These are phyloP conservation scores for Trachemys scripta DNA, from an alignment of 2,113 vertebrate genomes.

Conservation along the genomic window DNA sequence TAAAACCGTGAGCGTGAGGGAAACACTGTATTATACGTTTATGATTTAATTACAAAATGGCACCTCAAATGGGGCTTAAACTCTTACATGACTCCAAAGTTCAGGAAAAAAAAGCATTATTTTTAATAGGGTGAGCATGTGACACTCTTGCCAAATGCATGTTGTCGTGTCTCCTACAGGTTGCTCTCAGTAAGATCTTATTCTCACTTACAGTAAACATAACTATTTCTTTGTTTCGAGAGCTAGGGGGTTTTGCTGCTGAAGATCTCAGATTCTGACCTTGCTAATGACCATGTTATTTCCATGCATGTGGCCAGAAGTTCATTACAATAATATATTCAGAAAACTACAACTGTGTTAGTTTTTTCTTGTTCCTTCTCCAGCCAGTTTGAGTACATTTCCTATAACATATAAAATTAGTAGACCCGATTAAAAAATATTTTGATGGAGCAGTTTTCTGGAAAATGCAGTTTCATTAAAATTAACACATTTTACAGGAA, in stretches of 20 bases:
- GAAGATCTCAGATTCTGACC: rapidly evolving
- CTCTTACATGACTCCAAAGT: not conserved
- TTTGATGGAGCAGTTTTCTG: too few species aligned
- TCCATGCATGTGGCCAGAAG: not conserved
- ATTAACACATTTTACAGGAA: too few species aligned
- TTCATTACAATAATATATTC: not conserved
- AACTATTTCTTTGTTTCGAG: not conserved
- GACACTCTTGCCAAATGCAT: not conserved
- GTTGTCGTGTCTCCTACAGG: not conserved
- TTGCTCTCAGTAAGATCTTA: not conserved
- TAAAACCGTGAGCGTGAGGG: not conserved
- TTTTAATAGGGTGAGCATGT: not conserved
- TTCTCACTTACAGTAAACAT: not conserved
- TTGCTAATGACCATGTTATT: not conserved
- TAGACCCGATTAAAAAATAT: too few species aligned
- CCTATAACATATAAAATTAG: too few species aligned
- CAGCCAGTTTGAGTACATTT: too few species aligned
- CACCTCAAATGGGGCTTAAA: not conserved
- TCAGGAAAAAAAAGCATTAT: not conserved
- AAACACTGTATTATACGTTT: not conserved
- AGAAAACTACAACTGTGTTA: not conserved
- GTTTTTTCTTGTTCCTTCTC: too few species aligned
- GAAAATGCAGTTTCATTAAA: too few species aligned
- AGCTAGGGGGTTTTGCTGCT: not conserved
- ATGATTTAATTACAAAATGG: not conserved